Conservation (phyloP, 1,140 invertebrate genomes). For the Drosophila dunni region DNA sequence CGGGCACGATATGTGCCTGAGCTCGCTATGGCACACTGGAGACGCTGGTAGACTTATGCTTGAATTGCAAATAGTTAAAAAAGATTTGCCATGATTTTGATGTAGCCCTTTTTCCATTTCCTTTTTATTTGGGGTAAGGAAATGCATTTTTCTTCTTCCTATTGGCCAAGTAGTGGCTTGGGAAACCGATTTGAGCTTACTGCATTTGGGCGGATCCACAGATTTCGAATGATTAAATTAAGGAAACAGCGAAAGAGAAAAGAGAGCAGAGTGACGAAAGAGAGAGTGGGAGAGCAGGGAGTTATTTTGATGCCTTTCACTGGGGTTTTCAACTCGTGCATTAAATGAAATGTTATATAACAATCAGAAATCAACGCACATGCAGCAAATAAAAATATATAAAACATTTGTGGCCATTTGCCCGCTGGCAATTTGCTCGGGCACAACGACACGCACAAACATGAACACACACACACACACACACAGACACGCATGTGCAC, state of each 20-base stretch:
- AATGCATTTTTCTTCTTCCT: conserved; percentile 19
- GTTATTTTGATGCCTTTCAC: conserved; percentile 29
- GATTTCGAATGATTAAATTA: conserved; percentile 71
- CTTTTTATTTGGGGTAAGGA: neutral
- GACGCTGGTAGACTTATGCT: conserved; percentile 69
- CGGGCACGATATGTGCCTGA: conserved; percentile 14
- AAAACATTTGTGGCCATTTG: conserved; percentile 76
- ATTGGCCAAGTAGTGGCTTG: conserved; percentile 39
- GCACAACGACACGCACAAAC: conserved; percentile 9
- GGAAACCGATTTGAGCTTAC: conserved; percentile 76
- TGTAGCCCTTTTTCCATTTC: conserved; percentile 42
- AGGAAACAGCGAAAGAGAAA: conserved; percentile 27
- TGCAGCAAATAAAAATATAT: conserved; percentile 75
- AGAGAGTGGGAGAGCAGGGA: neutral
- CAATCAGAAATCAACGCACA: conserved; percentile 81
- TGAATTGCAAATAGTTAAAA: conserved; percentile 83
- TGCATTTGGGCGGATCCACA: conserved; percentile 69
- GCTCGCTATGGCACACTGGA: conserved; percentile 16
- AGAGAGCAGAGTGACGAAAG: neutral
- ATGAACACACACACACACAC: conserved; percentile 45
- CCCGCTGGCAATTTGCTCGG: conserved; percentile 62
- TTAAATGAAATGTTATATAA: conserved; percentile 80
- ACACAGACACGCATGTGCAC: conserved; percentile 35
- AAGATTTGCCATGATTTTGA: conserved; percentile 77
- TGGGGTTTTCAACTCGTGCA: conserved; percentile 40